A percentile compares a stretch with the other conserved stretches of the same genome.
These are phyloP conservation scores for Pterois miles DNA, from an alignment of 2,797 vertebrate species.

Conservation along the genomic window DNA sequence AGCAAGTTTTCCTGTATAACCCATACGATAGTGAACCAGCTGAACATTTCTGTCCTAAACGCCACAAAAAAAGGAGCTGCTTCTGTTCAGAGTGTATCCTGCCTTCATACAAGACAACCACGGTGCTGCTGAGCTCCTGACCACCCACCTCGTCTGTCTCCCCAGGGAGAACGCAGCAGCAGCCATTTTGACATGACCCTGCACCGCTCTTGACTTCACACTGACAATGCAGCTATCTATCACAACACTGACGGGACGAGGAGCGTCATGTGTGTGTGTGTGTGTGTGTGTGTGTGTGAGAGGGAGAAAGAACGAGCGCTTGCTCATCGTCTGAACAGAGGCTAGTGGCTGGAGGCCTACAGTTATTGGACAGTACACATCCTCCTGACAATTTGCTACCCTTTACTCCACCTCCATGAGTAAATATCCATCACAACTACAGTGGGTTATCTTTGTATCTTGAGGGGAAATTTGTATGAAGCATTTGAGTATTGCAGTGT, in stretches of 20 bases:
- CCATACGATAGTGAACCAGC: not conserved
- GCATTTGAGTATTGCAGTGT: not conserved
- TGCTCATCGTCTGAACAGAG: not conserved
- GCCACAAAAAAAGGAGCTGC: not conserved
- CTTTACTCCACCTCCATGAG: not conserved
- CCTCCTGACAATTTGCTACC: not conserved
- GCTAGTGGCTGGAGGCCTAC: not conserved
- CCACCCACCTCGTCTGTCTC: conserved; percentile 70
- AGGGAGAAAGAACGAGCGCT: conserved; percentile 1
- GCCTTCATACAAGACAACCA: conserved; percentile 22
- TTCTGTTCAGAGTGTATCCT: not conserved
- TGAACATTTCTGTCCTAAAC: not conserved
- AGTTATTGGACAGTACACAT: conserved; percentile 2
- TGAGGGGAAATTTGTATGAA: not conserved
- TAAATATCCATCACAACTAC: not conserved
- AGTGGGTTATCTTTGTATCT: not conserved
- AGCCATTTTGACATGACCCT: conserved; percentile 74
- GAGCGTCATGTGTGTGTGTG: too few relatives aligned
- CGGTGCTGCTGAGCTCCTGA: conserved; percentile 41
- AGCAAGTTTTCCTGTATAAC: not conserved
- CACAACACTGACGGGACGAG: conserved; percentile 64
- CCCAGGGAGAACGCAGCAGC: conserved; percentile 54
- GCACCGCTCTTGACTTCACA: conserved; percentile 62
- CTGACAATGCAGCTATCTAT: conserved; percentile 75
- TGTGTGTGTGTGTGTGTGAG: conserved; percentile 14